Evolutionary conservation across 2,888 invertebrate species (phyloP).

Genomic region (Lithosia quadra): DNA sequence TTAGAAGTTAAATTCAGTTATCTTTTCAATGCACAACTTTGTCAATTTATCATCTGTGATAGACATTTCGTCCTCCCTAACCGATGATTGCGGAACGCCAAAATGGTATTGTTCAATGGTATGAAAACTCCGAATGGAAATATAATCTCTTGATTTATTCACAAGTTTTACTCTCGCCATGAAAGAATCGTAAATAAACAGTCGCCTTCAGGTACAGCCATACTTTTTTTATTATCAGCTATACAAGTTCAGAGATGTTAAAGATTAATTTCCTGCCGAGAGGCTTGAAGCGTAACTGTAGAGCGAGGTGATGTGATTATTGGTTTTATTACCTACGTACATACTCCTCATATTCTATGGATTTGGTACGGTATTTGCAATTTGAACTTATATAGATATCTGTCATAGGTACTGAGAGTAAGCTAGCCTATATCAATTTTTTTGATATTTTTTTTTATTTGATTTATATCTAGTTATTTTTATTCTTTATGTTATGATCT

Average conservation of each 20-base stretch:
- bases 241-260: constrained; percentile 36
- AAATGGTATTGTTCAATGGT: constrained; percentile 50
- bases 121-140: constrained; percentile 47
- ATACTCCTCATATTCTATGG: background rate
- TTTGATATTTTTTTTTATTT: too few species aligned
- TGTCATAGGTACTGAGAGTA: background rate
- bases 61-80: constrained; percentile 19
- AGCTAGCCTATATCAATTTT: too few species aligned
- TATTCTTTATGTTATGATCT: too few species aligned
- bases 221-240: constrained; percentile 33
- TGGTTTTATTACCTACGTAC: constrained; percentile 9
- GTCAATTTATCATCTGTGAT: constrained; percentile 24
- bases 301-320: background rate
- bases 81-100: constrained; percentile 35
- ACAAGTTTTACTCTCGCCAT: constrained; percentile 40
- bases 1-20: constrained; percentile 7
- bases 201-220: constrained; percentile 24
- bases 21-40: constrained; percentile 18
- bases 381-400: background rate
- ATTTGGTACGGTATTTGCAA: background rate
- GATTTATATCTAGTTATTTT: too few species aligned
- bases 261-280: constrained; percentile 36
- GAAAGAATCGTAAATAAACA: constrained; percentile 43
- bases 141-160: constrained; percentile 55
- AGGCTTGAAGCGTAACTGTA: constrained; percentile 1